A percentile compares a stretch with the other conserved stretches of the same genome.
Conservation (phyloP, 2,888 invertebrate species). For the Ischnus inquisitorius region DNA sequence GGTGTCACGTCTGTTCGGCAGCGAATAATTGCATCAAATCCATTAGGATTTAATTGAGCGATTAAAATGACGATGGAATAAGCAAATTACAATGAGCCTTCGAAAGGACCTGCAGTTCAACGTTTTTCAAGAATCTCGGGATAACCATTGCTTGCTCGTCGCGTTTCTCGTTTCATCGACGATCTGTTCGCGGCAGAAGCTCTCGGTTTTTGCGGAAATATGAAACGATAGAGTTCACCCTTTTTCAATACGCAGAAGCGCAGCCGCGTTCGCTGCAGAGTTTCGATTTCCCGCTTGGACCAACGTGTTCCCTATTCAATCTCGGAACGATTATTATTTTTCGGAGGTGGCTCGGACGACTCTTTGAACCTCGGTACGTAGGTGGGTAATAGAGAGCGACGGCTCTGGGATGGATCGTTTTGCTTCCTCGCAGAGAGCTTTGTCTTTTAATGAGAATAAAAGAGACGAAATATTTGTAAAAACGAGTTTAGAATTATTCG, state of each 20-base stretch:
- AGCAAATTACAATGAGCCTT: not conserved
- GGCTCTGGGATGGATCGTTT: not conserved
- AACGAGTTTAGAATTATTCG: no score
- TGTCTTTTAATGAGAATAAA: no score
- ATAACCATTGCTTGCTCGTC: not conserved
- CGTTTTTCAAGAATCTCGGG: not conserved
- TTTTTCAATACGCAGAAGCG: conserved; percentile 49
- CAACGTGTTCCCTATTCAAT: conserved; percentile 18
- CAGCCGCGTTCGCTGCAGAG: conserved; percentile 17
- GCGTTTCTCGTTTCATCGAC: conserved; percentile 7
- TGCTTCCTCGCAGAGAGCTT: not conserved
- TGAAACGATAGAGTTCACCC: not conserved
- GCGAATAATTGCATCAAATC: not conserved
- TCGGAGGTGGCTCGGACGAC: not conserved
- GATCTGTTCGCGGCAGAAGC: conserved; percentile 36
- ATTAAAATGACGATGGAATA: not conserved
- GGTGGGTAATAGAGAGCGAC: not conserved
- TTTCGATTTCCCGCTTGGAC: not conserved
- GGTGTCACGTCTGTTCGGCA: no score
- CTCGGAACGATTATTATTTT: conserved; percentile 35
- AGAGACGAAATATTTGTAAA: no score
- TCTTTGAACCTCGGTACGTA: not conserved
- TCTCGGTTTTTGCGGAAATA: conserved; percentile 53
- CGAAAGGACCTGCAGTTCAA: not conserved
- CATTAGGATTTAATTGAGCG: not conserved